Evolutionary conservation across 2,888 invertebrate species (phyloP).

Genomic region (Melieria crassipennis): DNA sequence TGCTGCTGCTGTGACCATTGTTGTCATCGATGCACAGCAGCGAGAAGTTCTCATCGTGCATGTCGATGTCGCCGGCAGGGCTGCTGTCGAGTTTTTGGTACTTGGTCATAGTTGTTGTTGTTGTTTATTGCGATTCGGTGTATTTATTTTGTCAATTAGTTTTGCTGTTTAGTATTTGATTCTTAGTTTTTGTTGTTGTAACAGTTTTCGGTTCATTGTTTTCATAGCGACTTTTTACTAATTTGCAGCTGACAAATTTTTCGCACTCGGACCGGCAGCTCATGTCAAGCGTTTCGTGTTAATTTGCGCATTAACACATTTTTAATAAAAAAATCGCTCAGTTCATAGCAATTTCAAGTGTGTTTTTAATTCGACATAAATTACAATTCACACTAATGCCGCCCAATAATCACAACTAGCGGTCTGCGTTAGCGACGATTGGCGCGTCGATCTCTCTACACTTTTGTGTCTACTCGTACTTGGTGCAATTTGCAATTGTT

Average conservation of each 20-base stretch:
- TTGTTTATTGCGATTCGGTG: slow-evolving; percentile 17
- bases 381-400: too few relatives aligned
- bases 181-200: slow-evolving; percentile 24
- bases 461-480: not conserved
- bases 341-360: too few relatives aligned
- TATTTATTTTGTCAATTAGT: slow-evolving; percentile 13
- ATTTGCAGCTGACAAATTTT: not conserved
- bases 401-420: too few relatives aligned
- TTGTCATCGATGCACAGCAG: slow-evolving; percentile 26
- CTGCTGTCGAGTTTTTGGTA: slow-evolving; percentile 49
- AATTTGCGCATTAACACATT: too few relatives aligned
- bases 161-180: slow-evolving; percentile 18
- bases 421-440: too few relatives aligned
- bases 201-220: slow-evolving; percentile 22
- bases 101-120: slow-evolving; percentile 51
- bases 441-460: too few relatives aligned
- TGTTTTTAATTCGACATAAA: too few relatives aligned
- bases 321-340: too few relatives aligned
- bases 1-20: slow-evolving; percentile 14
- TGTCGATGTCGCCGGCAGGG: slow-evolving; percentile 34
- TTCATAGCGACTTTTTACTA: not conserved
- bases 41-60: slow-evolving; percentile 33
- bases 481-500: not conserved
- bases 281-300: too few relatives aligned
- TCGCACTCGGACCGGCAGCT: not conserved